Evolutionary conservation across 2,113 vertebrate species (phyloP).

Genomic region (Ceuthmochares aereus): DNA sequence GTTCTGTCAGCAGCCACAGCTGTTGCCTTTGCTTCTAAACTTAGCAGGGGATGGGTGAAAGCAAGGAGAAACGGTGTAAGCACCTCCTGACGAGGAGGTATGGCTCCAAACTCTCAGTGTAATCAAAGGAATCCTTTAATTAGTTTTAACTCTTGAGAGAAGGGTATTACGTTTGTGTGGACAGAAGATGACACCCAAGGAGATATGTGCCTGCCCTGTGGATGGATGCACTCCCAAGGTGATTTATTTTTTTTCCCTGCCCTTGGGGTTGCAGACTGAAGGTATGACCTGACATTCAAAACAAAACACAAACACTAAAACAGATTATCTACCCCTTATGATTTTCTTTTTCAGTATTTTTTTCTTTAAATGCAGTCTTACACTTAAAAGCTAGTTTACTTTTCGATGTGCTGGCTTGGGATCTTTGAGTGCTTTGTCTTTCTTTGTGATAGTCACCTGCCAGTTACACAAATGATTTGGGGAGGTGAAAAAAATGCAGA

Average conservation of each 20-base stretch:
- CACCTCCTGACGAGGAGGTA: not conserved
- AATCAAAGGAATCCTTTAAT: not conserved
- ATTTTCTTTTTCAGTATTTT: not conserved
- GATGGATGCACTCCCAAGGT: rapidly evolving
- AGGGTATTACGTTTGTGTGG: not conserved
- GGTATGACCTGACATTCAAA: not conserved
- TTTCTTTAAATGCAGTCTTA: not conserved
- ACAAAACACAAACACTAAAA: not conserved
- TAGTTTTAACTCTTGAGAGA: not conserved
- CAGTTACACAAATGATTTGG: not conserved
- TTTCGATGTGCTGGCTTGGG: not conserved
- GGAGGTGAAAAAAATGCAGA: not conserved
- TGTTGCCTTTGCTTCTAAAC: slow-evolving; percentile 45
- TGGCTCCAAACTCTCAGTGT: not conserved
- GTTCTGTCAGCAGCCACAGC: slow-evolving; percentile 50
- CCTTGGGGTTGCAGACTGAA: not conserved
- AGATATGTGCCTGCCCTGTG: not conserved
- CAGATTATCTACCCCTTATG: not conserved
- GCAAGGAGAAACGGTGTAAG: not conserved
- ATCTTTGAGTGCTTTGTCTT: not conserved
- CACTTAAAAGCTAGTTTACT: not conserved
- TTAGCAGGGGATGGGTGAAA: slow-evolving; percentile 37
- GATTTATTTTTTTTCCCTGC: not conserved
- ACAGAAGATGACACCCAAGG: not conserved
- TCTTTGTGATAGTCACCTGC: not conserved